These are phyloP conservation scores for Aegotheles bennettii DNA, from an alignment of 2,113 vertebrate genomes.

Conservation along the genomic window DNA sequence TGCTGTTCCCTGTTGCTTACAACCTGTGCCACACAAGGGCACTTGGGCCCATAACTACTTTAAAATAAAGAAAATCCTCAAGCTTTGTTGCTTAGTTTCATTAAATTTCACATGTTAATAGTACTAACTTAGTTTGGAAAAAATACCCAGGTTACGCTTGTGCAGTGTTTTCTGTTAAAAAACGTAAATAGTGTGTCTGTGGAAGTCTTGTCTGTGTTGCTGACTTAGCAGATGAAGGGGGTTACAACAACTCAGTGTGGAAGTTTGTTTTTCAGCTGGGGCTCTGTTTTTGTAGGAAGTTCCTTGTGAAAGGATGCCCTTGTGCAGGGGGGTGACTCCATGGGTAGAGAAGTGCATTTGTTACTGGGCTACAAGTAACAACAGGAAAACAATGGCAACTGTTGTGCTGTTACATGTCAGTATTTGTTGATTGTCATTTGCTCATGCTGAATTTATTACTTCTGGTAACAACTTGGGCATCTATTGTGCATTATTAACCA, in stretches of 20 bases:
- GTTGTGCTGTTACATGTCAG: neutral
- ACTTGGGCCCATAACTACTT: neutral
- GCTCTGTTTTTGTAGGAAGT: neutral
- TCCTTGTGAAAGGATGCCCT: neutral
- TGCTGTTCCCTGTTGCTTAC: neutral
- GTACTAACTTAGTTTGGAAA: neutral
- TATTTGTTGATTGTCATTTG: neutral
- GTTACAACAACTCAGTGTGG: neutral
- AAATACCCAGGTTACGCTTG: neutral
- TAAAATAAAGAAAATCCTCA: neutral
- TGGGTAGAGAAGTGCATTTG: neutral
- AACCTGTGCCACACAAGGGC: neutral
- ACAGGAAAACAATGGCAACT: neutral
- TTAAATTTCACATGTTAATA: neutral
- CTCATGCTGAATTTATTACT: neutral
- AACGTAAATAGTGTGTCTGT: neutral
- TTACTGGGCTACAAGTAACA: neutral
- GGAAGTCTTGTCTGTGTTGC: neutral
- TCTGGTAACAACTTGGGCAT: neutral
- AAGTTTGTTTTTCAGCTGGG: neutral
- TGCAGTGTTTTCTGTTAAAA: neutral
- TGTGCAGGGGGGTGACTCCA: neutral
- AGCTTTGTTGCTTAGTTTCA: neutral
- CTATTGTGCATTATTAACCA: neutral
- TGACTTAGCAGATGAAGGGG: neutral